A percentile compares a stretch with the other conserved stretches of the same genome.
phyloP scores from a whole-genome alignment of 1,140 invertebrate genomes.

The Physella acuta region DNA sequence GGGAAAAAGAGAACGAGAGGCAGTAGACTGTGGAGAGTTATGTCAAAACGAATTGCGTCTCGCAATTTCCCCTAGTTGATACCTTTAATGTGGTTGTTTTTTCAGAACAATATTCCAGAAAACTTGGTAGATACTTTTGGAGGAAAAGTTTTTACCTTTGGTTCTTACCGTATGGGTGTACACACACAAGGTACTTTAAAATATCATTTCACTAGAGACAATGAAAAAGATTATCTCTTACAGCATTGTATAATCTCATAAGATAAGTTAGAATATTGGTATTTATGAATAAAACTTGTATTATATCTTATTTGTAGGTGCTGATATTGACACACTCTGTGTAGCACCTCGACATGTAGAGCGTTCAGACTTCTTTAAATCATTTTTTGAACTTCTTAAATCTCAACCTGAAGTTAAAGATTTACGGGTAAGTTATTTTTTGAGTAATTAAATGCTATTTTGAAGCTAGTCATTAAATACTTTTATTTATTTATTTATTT shows the following conservation, averaged over 20 bases:
- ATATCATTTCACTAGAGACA: too few species aligned
- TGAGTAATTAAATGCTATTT: constrained; percentile 64
- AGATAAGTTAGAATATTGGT: not conserved
- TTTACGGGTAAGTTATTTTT: constrained; percentile 66
- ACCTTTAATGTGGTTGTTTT: not conserved
- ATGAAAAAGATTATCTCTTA: too few species aligned
- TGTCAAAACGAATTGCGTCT: too few species aligned
- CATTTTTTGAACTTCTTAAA: constrained; percentile 90
- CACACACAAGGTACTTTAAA: constrained; percentile 74
- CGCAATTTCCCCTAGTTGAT: not conserved
- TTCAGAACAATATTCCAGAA: constrained; percentile 57
- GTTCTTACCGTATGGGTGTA: constrained; percentile 89
- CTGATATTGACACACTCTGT: constrained; percentile 98
- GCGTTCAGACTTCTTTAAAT: constrained; percentile 89
- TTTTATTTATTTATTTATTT: not conserved
- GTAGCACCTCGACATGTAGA: constrained; percentile 95
- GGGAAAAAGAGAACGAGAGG: too few species aligned
- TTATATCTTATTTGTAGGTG: constrained; percentile 66
- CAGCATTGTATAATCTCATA: too few species aligned
- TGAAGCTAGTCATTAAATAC: not conserved
- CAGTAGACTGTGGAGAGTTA: too few species aligned
- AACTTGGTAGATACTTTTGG: constrained; percentile 68
- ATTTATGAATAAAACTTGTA: not conserved
- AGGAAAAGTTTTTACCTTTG: constrained; percentile 99
- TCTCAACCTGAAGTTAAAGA: constrained; percentile 84